Evolutionary conservation across 2,888 invertebrate genomes (phyloP).

Genomic region (Geophilus truncorum): DNA sequence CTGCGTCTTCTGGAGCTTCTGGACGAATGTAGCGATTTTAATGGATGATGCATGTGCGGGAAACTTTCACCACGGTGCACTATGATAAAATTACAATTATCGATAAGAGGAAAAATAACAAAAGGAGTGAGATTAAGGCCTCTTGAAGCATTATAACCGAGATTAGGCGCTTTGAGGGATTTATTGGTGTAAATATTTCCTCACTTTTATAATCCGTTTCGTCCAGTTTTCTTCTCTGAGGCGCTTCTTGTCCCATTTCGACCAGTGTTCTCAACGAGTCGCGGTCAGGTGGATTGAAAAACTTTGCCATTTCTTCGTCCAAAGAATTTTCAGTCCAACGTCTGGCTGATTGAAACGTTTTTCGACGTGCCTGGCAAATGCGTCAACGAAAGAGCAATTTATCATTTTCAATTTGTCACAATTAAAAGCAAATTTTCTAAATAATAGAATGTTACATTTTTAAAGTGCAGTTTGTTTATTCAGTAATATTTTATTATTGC

Average conservation of each 20-base stretch:
- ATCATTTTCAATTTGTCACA: background rate
- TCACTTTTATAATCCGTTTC: slow-evolving; percentile 40
- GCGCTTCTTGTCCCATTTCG: background rate
- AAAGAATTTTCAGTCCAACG: slow-evolving; percentile 35
- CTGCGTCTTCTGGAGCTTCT: slow-evolving; percentile 54
- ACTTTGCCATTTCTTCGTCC: slow-evolving; percentile 40
- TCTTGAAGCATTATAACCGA: background rate
- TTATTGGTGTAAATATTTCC: background rate
- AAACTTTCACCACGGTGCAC: slow-evolving; percentile 61
- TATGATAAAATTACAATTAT: slow-evolving; percentile 45
- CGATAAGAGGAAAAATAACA: slow-evolving; percentile 2
- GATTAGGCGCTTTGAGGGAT: background rate
- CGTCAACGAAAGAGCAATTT: background rate
- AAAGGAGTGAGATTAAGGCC: background rate
- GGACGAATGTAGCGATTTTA: slow-evolving; percentile 55
- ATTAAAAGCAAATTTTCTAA: too few relatives aligned
- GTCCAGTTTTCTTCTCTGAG: slow-evolving; percentile 35
- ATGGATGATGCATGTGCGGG: slow-evolving; percentile 59
- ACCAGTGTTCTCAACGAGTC: slow-evolving; percentile 35
- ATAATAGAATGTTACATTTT: too few relatives aligned
- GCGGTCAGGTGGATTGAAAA: slow-evolving; percentile 38
- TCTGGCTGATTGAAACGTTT: background rate
- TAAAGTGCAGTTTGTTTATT: too few relatives aligned
- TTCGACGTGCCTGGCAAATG: background rate
- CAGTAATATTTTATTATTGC: too few relatives aligned